Conservation (phyloP, 2,888 invertebrate genomes). For the Heliothis peltigera region DNA sequence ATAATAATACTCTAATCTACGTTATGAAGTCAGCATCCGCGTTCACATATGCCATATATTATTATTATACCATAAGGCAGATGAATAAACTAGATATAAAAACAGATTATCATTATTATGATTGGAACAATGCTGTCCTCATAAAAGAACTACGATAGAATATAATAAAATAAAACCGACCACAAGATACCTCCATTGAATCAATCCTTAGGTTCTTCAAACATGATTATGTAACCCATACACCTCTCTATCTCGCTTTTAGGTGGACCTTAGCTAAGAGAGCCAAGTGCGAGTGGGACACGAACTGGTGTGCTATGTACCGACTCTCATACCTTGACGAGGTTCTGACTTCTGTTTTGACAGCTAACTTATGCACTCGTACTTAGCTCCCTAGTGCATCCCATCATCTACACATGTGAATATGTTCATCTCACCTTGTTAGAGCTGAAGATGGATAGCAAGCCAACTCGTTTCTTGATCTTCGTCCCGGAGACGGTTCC, state of each 20-base stretch:
- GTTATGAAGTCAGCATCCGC: slow-evolving; percentile 35
- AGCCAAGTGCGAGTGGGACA: too few relatives aligned
- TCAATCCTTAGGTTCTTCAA: slow-evolving; percentile 11
- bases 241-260: slow-evolving; percentile 8
- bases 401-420: background rate
- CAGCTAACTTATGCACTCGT: too few relatives aligned
- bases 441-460: slow-evolving; percentile 97
- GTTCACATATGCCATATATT: slow-evolving; percentile 40
- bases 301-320: too few relatives aligned
- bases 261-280: too few relatives aligned
- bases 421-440: slow-evolving; percentile 94
- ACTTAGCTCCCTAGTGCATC: too few relatives aligned
- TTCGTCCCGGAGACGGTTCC: slow-evolving; percentile 96
- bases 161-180: slow-evolving; percentile 24
- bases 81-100: slow-evolving; percentile 34
- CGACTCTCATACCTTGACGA: too few relatives aligned
- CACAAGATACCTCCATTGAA: slow-evolving; percentile 26
- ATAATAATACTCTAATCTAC: slow-evolving; percentile 42
- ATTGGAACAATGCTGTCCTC: slow-evolving; percentile 39
- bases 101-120: slow-evolving; percentile 31
- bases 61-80: slow-evolving; percentile 37
- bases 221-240: slow-evolving; percentile 21
- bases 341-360: too few relatives aligned
- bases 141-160: slow-evolving; percentile 29
- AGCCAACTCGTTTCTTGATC: slow-evolving; percentile 95